phyloP scores from a whole-genome alignment of 1,140 invertebrate species.

The Heliconius hewitsoni region DNA sequence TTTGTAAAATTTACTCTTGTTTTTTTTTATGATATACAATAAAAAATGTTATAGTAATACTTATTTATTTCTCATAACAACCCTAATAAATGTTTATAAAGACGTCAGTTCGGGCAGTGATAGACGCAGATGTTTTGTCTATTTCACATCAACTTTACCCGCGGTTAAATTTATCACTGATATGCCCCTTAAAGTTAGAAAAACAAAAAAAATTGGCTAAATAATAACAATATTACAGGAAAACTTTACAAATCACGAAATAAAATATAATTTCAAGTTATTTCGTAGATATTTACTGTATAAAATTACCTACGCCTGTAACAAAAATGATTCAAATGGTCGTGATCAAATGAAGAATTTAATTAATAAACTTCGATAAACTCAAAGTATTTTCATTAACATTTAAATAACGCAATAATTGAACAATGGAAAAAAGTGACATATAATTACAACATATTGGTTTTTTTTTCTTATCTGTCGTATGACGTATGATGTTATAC shows the following conservation, averaged over 20 bases:
- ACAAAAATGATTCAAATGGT: no score
- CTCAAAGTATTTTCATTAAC: not conserved
- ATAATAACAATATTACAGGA: not conserved
- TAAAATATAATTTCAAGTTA: not conserved
- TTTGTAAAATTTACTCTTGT: no score
- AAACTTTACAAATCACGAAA: not conserved
- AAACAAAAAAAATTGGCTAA: not conserved
- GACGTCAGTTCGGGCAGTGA: conserved; percentile 26
- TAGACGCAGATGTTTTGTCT: conserved; percentile 30
- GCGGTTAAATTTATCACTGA: conserved; percentile 20
- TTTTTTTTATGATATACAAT: not conserved
- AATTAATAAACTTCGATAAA: no score
- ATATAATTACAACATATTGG: not conserved
- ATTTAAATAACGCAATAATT: not conserved
- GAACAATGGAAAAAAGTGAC: not conserved
- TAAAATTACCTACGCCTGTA: not conserved
- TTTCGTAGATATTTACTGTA: not conserved
- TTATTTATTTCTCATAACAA: not conserved
- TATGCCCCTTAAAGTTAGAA: conserved; percentile 1
- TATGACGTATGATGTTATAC: no score
- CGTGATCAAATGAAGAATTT: no score
- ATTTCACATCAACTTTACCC: conserved; percentile 14
- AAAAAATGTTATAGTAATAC: not conserved
- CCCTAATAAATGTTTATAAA: conserved; percentile 29
- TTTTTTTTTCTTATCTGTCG: not conserved